Base-by-base conservation (phyloP, 2,888 invertebrate genomes). In the Marronus borbonicus region DNA sequence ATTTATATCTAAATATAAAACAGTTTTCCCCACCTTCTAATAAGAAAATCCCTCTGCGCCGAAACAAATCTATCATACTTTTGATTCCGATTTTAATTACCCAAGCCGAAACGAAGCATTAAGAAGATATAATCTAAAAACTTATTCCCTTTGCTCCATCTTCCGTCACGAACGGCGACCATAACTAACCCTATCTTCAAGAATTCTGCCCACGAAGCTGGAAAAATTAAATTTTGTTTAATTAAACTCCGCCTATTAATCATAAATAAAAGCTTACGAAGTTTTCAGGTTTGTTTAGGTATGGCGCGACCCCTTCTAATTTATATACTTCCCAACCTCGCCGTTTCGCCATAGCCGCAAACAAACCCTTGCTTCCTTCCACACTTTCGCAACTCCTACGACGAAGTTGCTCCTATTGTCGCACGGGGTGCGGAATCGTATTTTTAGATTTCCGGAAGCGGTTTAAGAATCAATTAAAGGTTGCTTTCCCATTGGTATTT, bases 191-290 rank as follows among this genome's bases (percentile, higher is more conserved):
- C 55, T 55, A 20, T 20, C 55, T 20, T 55, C 20, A n/a, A 20
- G 55, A 55, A 55, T 20, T 28, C 24, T 31, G 62, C 28, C 28
- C 62, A 31, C 62, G 31, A 20, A 28, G 65, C 52, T 31, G 24
- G 55, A 76, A 76, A 76, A 76, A 76, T 76, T 76, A 68, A 76
- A 76, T 68, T 76, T 24, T 68, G 76, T 76, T 76, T 76, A 76
- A 76, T 76, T 76, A 76, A 76, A 68, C 55, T 76, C 68, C 39
- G 58, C 49, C 44, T 68, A 76, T 76, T 76, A 76, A 76, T 76
- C 76, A 76, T 76, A 76, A 76, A 68, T 76, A 68, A 76, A 68
- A 60, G 55, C 76, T 68, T 60, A 55, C 60, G 39, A 76, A 76
- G 68, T 76, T 76, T 68, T 68, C 76, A 68, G 68, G 68, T 76